phyloP scores from a whole-genome alignment of 2,797 vertebrate species.

The Huso huso region DNA sequence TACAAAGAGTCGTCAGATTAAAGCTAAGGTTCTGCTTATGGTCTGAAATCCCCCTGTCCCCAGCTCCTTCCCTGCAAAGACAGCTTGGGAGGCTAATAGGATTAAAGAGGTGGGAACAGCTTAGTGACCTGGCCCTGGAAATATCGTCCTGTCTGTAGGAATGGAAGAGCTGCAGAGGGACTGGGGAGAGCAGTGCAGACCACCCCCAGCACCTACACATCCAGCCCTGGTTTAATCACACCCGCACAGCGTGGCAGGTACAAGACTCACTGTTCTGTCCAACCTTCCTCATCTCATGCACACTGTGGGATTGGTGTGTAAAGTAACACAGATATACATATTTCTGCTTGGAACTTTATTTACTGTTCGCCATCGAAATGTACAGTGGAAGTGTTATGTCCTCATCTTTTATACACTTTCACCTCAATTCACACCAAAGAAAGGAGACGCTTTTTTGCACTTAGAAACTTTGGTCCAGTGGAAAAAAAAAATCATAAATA shows the following conservation, averaged over 20 bases:
- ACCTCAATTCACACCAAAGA: too few species aligned
- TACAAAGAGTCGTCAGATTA: slow-evolving; percentile 36
- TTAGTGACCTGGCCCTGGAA: slow-evolving; percentile 52
- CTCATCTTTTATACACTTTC: too few species aligned
- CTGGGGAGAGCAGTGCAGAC: slow-evolving; percentile 14
- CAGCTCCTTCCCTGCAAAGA: slow-evolving; percentile 38
- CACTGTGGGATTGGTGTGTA: too few species aligned
- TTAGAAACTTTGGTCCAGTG: too few species aligned
- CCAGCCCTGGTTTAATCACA: slow-evolving; percentile 12
- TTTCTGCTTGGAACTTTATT: too few species aligned
- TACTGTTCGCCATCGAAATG: too few species aligned
- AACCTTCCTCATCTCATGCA: too few species aligned
- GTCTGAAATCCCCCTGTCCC: slow-evolving; percentile 35
- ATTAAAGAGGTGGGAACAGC: slow-evolving; percentile 52
- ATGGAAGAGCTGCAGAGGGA: slow-evolving; percentile 26
- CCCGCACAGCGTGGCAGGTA: neutral
- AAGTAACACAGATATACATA: too few species aligned
- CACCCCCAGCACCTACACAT: neutral
- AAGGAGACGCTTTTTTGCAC: too few species aligned
- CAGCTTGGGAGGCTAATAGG: slow-evolving; percentile 60
- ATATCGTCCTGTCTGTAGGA: slow-evolving; percentile 25
- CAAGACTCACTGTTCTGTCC: neutral
- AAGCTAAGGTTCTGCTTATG: slow-evolving; percentile 33
- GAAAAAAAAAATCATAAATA: too few species aligned
- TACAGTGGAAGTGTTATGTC: too few species aligned